Evolutionary conservation across 2,113 vertebrate genomes (phyloP).

Genomic region (Chionodraco myersi): DNA sequence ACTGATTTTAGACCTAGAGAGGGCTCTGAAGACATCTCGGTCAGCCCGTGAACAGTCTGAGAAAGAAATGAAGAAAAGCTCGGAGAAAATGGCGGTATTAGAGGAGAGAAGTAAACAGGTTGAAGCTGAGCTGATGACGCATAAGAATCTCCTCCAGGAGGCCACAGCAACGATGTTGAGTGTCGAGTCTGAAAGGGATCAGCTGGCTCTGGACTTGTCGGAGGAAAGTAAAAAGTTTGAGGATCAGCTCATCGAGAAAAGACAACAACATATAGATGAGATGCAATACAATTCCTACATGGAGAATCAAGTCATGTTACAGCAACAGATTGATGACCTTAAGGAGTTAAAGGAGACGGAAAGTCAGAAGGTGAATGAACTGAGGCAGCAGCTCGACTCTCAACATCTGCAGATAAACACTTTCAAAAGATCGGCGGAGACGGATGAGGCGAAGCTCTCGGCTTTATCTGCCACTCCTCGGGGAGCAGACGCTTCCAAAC

Average conservation of each 20-base stretch:
- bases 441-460: constrained; percentile 78
- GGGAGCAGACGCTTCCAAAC: constrained; percentile 77
- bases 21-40: constrained; percentile 80
- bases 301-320: constrained; percentile 74
- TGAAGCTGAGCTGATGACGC: constrained; percentile 71
- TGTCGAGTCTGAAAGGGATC: constrained; percentile 78
- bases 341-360: constrained; percentile 74
- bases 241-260: constrained; percentile 59
- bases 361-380: constrained; percentile 56
- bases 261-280: constrained; percentile 59
- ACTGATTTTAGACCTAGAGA: constrained; percentile 87
- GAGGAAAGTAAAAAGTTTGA: constrained; percentile 69
- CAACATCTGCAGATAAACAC: constrained; percentile 79
- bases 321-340: constrained; percentile 74
- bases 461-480: constrained; percentile 82
- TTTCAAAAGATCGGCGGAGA: constrained; percentile 82
- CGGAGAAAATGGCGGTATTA: constrained; percentile 65
- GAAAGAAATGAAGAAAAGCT: constrained; percentile 76
- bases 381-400: constrained; percentile 73
- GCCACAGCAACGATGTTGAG: constrained; percentile 68
- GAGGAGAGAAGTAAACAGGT: constrained; percentile 67
- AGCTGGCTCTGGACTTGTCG: constrained; percentile 72
- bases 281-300: constrained; percentile 70
- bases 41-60: constrained; percentile 74
- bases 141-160: constrained; percentile 73